Evolutionary conservation across 92 coral and sea anemone genomes (phyloP).

Genomic region (Epizoanthus rinbou): DNA sequence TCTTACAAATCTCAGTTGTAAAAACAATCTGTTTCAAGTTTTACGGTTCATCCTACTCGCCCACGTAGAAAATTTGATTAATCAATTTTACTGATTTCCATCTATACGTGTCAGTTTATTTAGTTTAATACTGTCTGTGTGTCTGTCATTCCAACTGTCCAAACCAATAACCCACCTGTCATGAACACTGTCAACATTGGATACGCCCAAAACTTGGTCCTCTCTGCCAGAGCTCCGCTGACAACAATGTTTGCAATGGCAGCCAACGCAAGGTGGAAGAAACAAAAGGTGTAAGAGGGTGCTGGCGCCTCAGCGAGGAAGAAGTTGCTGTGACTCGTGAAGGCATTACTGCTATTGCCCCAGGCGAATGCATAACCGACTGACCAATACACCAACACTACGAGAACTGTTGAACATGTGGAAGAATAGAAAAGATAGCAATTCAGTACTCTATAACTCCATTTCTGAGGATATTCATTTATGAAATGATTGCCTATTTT

Average conservation of each 20-base stretch:
- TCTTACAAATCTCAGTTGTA: too few relatives aligned
- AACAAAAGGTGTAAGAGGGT: conserved; percentile 42
- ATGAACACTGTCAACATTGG: conserved; percentile 40
- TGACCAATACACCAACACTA: conserved; percentile 49
- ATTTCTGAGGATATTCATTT: too few relatives aligned
- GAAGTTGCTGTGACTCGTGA: conserved; percentile 54
- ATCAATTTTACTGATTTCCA: too few relatives aligned
- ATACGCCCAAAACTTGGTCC: conserved; percentile 51
- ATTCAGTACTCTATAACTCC: background rate
- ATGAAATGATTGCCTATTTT: too few relatives aligned
- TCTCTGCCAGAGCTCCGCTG: conserved; percentile 57
- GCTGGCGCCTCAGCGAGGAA: conserved; percentile 39
- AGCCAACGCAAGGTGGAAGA: conserved; percentile 48
- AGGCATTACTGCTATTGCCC: conserved; percentile 51
- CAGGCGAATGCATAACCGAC: conserved; percentile 59
- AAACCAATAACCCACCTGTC: conserved; percentile 36
- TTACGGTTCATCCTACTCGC: too few relatives aligned
- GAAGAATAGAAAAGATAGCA: background rate
- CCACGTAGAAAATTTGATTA: too few relatives aligned
- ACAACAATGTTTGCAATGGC: conserved; percentile 49
- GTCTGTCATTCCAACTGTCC: too few relatives aligned
- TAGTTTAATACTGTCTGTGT: too few relatives aligned
- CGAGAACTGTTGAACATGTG: conserved; percentile 25
- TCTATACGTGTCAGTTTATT: too few relatives aligned
- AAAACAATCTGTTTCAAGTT: too few relatives aligned